phyloP scores from a whole-genome alignment of 2,888 invertebrate genomes.

The Cremastobaeus sp. region DNA sequence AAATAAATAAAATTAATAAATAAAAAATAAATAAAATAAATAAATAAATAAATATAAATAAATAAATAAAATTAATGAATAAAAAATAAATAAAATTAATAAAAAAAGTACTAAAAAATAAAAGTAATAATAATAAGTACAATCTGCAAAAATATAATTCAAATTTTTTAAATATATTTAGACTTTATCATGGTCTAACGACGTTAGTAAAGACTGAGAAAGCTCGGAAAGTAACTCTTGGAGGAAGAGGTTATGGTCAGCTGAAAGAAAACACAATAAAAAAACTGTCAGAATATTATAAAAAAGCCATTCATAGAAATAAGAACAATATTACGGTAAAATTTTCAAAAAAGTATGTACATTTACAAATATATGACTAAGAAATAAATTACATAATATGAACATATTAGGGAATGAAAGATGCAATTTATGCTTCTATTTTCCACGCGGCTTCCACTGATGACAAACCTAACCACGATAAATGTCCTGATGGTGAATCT shows the following conservation, averaged over 20 bases:
- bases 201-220: not conserved
- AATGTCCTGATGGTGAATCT: not conserved
- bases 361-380: not conserved
- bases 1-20: too few relatives aligned
- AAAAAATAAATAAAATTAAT: too few relatives aligned
- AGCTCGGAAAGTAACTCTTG: slow-evolving; percentile 29
- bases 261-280: slow-evolving; percentile 6
- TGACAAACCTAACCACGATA: not conserved
- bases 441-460: not conserved
- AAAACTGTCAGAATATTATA: slow-evolving; percentile 22
- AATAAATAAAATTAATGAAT: too few relatives aligned
- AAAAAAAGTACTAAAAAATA: too few relatives aligned
- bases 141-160: too few relatives aligned
- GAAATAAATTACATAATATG: too few relatives aligned
- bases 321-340: slow-evolving; percentile 27
- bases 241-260: too few relatives aligned
- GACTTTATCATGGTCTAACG: not conserved
- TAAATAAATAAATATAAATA: too few relatives aligned
- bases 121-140: too few relatives aligned
- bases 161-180: too few relatives aligned
- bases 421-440: not conserved
- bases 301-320: slow-evolving; percentile 37
- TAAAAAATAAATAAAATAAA: too few relatives aligned
- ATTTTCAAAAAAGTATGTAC: not conserved
- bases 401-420: not conserved